Conservation (phyloP, 2,888 invertebrate species). For the Tridacna crocea region DNA sequence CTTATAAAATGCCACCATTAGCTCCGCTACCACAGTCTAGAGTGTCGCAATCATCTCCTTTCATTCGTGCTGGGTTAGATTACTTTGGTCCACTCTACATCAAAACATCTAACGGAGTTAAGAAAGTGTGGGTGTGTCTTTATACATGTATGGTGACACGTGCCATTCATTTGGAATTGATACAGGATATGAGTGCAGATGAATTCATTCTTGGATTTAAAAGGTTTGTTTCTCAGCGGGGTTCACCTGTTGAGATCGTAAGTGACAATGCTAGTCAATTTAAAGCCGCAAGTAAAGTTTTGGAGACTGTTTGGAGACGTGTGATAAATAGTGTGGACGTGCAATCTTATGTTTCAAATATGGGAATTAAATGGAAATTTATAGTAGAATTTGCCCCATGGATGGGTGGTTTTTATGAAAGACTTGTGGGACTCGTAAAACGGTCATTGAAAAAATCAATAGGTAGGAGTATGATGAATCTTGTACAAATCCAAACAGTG, state of each 20-base stretch:
- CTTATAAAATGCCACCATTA: not conserved
- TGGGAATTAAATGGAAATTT: conserved; percentile 29
- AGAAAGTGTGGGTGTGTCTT: conserved; percentile 22
- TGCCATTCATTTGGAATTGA: conserved; percentile 30
- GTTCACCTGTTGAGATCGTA: conserved; percentile 19
- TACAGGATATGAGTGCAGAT: conserved; percentile 29
- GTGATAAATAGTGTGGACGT: not conserved
- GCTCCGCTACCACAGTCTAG: not conserved
- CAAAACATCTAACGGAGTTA: not conserved
- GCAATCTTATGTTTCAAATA: conserved; percentile 14
- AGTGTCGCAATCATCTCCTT: not conserved
- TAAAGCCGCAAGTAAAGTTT: conserved; percentile 12
- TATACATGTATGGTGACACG: conserved; percentile 32
- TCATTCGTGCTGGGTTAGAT: not conserved
- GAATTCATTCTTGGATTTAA: conserved; percentile 28
- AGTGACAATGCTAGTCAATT: conserved; percentile 39
- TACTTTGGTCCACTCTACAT: conserved; percentile 1
- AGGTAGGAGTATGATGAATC: conserved; percentile 27
- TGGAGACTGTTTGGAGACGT: conserved; percentile 11
- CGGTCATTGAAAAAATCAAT: conserved; percentile 32
- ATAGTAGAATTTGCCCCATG: conserved; percentile 36
- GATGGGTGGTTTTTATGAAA: conserved; percentile 46
- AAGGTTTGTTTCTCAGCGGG: conserved; percentile 31
- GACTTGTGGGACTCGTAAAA: conserved; percentile 38
- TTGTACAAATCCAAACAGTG: conserved; percentile 36